Evolutionary conservation across 2,113 vertebrate genomes (phyloP).

Genomic region (Alces alces): DNA sequence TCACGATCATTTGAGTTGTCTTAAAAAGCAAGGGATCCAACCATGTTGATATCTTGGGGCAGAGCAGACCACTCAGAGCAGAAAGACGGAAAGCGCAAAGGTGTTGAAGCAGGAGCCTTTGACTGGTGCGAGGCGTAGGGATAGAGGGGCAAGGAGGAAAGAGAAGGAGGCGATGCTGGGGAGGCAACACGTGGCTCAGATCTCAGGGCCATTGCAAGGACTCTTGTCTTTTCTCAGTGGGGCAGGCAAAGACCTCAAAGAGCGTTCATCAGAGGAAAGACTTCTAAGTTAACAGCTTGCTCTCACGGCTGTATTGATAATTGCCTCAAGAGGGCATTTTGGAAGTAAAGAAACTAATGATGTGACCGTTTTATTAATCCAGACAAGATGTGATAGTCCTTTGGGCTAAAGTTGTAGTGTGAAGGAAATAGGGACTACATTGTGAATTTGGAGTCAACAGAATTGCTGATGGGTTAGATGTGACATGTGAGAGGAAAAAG

Average conservation of each 20-base stretch:
- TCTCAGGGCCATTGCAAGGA: background rate
- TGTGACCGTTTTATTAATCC: background rate
- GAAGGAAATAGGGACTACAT: background rate
- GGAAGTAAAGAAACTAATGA: background rate
- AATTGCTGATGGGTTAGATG: background rate
- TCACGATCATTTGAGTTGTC: background rate
- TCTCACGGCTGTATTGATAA: background rate
- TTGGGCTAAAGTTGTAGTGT: background rate
- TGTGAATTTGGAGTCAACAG: background rate
- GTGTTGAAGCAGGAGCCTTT: background rate
- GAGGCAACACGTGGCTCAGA: too few species aligned
- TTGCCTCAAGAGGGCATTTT: background rate
- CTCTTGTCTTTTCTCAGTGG: background rate
- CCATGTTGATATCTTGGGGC: background rate
- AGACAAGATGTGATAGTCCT: background rate
- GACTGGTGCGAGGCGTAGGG: accelerated
- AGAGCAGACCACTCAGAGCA: background rate
- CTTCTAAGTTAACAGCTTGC: background rate
- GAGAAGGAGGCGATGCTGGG: background rate
- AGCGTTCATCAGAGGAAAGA: background rate
- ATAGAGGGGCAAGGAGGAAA: background rate
- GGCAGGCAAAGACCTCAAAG: background rate
- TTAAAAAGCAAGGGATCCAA: background rate
- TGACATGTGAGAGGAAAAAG: background rate
- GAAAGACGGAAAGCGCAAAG: background rate